Evolutionary conservation across 2,888 invertebrate genomes (phyloP).

Genomic region (Papilio protenor): DNA sequence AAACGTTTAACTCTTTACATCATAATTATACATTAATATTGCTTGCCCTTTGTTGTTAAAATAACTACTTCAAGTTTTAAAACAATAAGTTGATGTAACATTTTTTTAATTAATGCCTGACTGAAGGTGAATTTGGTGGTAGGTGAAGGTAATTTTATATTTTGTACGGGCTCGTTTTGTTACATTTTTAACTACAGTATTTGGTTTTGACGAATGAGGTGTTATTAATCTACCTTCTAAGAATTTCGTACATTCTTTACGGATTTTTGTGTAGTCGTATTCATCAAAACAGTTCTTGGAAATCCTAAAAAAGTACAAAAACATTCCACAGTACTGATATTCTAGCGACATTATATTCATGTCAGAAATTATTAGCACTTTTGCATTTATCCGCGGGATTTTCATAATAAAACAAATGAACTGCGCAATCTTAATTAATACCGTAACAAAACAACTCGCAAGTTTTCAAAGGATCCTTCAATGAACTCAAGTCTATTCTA

Average conservation of each 20-base stretch:
- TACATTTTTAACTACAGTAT: no score
- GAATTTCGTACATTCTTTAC: no score
- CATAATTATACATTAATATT: neutral
- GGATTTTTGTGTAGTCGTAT: no score
- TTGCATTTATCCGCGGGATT: neutral
- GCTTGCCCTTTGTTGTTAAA: neutral
- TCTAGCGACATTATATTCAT: neutral
- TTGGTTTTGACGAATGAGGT: no score
- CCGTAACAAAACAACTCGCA: slow-evolving; percentile 14
- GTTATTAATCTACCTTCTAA: no score
- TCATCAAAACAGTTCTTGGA: neutral
- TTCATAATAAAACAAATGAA: slow-evolving; percentile 9
- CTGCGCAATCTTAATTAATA: slow-evolving; percentile 9
- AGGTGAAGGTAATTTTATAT: no score
- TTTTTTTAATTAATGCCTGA: neutral
- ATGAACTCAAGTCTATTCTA: slow-evolving; percentile 6
- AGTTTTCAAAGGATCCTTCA: slow-evolving; percentile 7
- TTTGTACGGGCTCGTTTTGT: no score
- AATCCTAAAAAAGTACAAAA: neutral
- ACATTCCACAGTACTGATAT: neutral
- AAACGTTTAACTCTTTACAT: neutral
- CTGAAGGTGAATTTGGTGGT: neutral
- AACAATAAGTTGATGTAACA: neutral
- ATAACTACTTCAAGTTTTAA: neutral
- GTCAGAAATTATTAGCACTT: neutral